Evolutionary conservation across 2,888 invertebrate genomes (phyloP).

Genomic region (Nezara viridula): DNA sequence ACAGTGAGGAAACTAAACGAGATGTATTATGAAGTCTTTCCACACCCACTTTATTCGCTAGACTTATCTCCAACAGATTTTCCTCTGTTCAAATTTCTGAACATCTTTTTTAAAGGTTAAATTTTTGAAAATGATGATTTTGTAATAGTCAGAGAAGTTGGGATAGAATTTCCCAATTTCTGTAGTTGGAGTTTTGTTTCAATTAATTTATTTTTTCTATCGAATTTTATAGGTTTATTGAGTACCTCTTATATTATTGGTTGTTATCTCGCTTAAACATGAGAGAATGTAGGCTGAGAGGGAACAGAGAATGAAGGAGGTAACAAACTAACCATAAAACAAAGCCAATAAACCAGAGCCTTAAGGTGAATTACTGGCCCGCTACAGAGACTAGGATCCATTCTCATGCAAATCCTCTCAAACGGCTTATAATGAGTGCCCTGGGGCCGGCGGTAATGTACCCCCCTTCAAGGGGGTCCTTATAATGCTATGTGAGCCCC

Average conservation of each 20-base stretch:
- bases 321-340: slow-evolving; percentile 28
- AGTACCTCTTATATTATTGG: not conserved
- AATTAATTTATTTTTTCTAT: too few relatives aligned
- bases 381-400: slow-evolving; percentile 39
- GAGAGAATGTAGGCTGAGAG: not conserved
- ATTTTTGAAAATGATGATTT: too few relatives aligned
- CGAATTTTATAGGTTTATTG: too few relatives aligned
- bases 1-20: too few relatives aligned
- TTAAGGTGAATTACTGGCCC: slow-evolving; percentile 28
- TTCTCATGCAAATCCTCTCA: slow-evolving; percentile 61
- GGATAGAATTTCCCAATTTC: too few relatives aligned
- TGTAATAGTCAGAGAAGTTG: too few relatives aligned
- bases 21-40: too few relatives aligned
- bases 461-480: not conserved
- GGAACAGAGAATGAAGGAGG: not conserved
- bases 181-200: too few relatives aligned
- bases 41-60: too few relatives aligned
- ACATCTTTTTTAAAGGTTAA: too few relatives aligned
- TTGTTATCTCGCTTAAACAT: not conserved
- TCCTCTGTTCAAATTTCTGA: too few relatives aligned
- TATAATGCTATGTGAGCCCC: slow-evolving; percentile 25
- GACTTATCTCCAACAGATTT: too few relatives aligned
- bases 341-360: slow-evolving; percentile 54
- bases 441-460: not conserved
- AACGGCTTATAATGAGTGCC: slow-evolving; percentile 60